These are phyloP conservation scores for Crocallis elinguaria DNA, from an alignment of 2,888 invertebrate genomes.

Conservation along the genomic window DNA sequence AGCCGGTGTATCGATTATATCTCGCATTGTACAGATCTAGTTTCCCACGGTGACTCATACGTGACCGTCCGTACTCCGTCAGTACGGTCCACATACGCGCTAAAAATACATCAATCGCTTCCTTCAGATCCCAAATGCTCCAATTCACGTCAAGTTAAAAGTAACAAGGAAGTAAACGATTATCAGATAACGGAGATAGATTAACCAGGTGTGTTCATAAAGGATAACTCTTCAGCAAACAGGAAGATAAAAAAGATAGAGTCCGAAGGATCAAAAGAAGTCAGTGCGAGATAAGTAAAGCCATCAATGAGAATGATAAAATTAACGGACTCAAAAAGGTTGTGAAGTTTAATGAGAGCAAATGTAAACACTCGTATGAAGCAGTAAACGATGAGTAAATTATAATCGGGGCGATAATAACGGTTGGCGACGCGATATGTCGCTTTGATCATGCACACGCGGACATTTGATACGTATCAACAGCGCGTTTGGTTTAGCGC, in stretches of 20 bases:
- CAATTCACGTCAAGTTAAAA: slow-evolving; percentile 29
- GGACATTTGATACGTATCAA: slow-evolving; percentile 52
- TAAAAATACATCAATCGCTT: slow-evolving; percentile 33
- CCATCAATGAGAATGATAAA: slow-evolving; percentile 28
- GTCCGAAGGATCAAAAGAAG: slow-evolving; percentile 20
- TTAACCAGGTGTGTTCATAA: slow-evolving; percentile 26
- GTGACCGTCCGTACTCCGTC: slow-evolving; percentile 34
- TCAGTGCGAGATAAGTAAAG: slow-evolving; percentile 26
- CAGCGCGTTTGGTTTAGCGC: slow-evolving; percentile 48
- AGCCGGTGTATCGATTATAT: slow-evolving; percentile 53
- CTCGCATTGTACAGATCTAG: slow-evolving; percentile 51
- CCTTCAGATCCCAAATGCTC: slow-evolving; percentile 35
- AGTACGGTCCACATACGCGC: slow-evolving; percentile 33
- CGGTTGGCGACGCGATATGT: slow-evolving; percentile 34
- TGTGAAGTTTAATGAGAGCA: slow-evolving; percentile 32
- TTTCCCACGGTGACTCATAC: slow-evolving; percentile 56
- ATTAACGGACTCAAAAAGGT: slow-evolving; percentile 32
- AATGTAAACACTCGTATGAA: slow-evolving; percentile 35
- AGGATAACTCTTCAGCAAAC: slow-evolving; percentile 30
- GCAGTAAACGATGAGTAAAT: slow-evolving; percentile 31
- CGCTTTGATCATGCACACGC: slow-evolving; percentile 39
- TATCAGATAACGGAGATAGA: slow-evolving; percentile 31
- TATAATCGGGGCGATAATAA: slow-evolving; percentile 30
- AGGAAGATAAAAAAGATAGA: slow-evolving; percentile 30
- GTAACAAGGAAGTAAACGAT: slow-evolving; percentile 34